A percentile compares a stretch with the other conserved stretches of the same genome.
Evolutionary conservation across 2,888 invertebrate genomes (phyloP).

Genomic region (Eupithecia subumbrata): DNA sequence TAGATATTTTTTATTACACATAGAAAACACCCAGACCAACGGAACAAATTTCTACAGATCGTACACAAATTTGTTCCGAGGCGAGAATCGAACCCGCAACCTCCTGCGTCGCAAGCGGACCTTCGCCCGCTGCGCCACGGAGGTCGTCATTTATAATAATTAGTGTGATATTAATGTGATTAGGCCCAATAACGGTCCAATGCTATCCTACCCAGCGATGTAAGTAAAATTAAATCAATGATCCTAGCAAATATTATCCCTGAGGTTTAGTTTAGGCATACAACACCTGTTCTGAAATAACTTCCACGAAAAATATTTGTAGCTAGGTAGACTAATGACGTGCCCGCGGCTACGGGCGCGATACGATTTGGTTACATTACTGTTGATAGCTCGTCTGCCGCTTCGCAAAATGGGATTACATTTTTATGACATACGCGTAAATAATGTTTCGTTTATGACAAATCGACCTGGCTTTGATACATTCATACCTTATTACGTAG

Average conservation of each 20-base stretch:
- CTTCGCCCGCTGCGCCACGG: too few species aligned
- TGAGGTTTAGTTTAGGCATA: neutral
- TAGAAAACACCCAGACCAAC: too few species aligned
- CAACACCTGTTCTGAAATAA: slow-evolving; percentile 16
- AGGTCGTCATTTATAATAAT: too few species aligned
- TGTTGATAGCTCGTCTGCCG: slow-evolving; percentile 29
- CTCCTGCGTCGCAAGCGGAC: too few species aligned
- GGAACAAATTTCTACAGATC: too few species aligned
- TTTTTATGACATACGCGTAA: slow-evolving; percentile 24
- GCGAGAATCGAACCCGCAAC: too few species aligned
- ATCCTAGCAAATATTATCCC: neutral
- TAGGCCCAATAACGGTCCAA: neutral
- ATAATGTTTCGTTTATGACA: slow-evolving; percentile 15
- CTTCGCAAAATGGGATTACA: slow-evolving; percentile 27
- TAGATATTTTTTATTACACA: too few species aligned
- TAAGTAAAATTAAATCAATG: too few species aligned
- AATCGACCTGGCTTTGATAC: slow-evolving; percentile 5
- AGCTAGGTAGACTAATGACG: slow-evolving; percentile 34
- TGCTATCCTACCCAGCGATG: neutral
- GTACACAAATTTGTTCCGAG: too few species aligned
- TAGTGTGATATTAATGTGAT: neutral
- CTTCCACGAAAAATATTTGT: slow-evolving; percentile 26
- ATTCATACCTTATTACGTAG: neutral
- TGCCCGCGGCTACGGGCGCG: slow-evolving; percentile 32
- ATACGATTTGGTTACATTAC: slow-evolving; percentile 39